Evolutionary conservation across 1,140 invertebrate species (phyloP), one percentile per base, ranked within the genome.

Genomic region (Elysia chlorotica): DNA sequence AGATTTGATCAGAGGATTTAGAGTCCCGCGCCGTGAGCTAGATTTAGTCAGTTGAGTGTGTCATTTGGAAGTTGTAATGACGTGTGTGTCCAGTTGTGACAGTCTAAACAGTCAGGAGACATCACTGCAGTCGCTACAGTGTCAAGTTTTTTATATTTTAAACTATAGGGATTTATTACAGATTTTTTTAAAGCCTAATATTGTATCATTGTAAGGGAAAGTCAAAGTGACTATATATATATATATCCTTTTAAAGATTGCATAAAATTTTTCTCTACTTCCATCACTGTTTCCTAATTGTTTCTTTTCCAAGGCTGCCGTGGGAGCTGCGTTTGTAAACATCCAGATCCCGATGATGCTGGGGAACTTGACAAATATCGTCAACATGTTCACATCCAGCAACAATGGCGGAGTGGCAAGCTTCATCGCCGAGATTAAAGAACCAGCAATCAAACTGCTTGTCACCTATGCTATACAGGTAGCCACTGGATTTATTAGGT

Each of bases 291-390:
- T 35, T 70, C 31, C 59, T 57, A 14, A 67, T 57, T 53, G 41
- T 66, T 73, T 68, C 68, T 65, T 71, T 35, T 77, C 79, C 17
- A 73, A 96, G 94, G 92, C 93, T 79, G 93, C 95, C 19, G 83
- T 95, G 35, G 86, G 91, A 75, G 93, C 94, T 65, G 94, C 95
- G 1, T 77, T 93, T 59, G 88, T 95, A 70, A 96, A 96, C 82
- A 94, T 95, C 74, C 89, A 93, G 84, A 93, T 96, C 76, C 94
- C 95, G 1, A 88, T 92, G 74, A 80, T 92, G 68, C 88, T 96
- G 28, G 94, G 94, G 48, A 89, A 91, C 74, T 81, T 95, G 23
- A 91, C 96, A 28, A 94, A 95, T 86, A 90, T 93, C 17, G 88
- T 96, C 53, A 85, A 90, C 89, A 81, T 80, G 65, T 84, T 86